Evolutionary conservation across 2,113 vertebrate genomes (phyloP), one percentile per base, ranked within the genome.

Genomic region (Stomatorhinus ivindoensis): DNA sequence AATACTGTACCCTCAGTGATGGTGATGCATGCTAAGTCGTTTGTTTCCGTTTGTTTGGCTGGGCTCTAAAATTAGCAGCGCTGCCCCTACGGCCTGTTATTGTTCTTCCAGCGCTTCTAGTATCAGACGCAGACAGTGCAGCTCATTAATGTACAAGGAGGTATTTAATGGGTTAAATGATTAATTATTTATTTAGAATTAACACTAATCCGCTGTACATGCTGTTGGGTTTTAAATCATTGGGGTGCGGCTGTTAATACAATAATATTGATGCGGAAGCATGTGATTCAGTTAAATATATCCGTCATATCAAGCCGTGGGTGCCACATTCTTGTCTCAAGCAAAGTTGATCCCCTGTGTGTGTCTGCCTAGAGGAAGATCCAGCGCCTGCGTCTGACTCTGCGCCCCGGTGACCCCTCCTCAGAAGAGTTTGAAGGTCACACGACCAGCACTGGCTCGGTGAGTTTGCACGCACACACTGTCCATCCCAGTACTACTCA

Each of bases 341-440:
- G 35, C 15, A 47, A 42, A 46, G 21, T 47, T 24, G 8, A 24
- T 47, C 82, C 24, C 44, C 9, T 90, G 80, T 91, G 80, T 46
- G 11, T 91, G 91, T 92, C 80, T 89, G 89, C 91, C 50, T 93
- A 99, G 98, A 96, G 97, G 90, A 95, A 95, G 42, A 95, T 98
- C 91, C 96, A 96, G 53, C 96, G 97, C 83, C 94, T 99, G 6
- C 96, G 98, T 86, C 95, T 99, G 55, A 99, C 98, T 0, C 94
- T 99, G 0, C 97, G 97, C 8, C 94, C 97, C 0, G 97, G 96
- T 88, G 95, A 96, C 86, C 50, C 42, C 55, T 88, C 93, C 0
- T 93, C 92, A 90, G 92, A 92, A 11, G 94, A 95, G 87, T 93
- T 96, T 89, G 94, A 93, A 87, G 87, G 90, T 39, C 94, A 93